phyloP scores from a whole-genome alignment of 1,140 invertebrate species.

The Stegodyphus dumicola region DNA sequence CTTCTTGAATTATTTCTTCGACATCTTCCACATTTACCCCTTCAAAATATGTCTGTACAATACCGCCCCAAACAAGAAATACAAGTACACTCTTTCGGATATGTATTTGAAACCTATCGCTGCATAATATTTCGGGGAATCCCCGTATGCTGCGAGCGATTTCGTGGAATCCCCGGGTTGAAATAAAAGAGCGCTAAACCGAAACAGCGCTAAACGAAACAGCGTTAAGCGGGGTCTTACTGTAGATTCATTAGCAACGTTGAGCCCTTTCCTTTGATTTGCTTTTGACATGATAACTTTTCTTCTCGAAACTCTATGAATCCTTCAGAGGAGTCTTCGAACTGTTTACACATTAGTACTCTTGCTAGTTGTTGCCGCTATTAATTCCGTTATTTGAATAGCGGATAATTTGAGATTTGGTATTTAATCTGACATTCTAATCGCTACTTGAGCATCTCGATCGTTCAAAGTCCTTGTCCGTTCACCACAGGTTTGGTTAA shows the following conservation, averaged over 20 bases:
- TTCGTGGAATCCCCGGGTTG: too few relatives aligned
- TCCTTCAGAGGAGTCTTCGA: background rate
- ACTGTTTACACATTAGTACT: background rate
- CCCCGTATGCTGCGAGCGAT: too few relatives aligned
- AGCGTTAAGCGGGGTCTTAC: too few relatives aligned
- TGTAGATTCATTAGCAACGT: background rate
- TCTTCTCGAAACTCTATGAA: background rate
- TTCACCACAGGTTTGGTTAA: background rate
- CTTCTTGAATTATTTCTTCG: too few relatives aligned
- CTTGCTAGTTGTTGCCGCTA: background rate
- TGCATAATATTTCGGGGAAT: too few relatives aligned
- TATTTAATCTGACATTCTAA: background rate
- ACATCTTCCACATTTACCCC: too few relatives aligned
- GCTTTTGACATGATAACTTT: background rate
- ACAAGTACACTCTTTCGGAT: too few relatives aligned
- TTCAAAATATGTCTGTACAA: too few relatives aligned
- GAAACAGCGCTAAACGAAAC: too few relatives aligned
- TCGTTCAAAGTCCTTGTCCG: background rate
- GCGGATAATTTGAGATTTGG: background rate
- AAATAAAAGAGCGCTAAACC: too few relatives aligned
- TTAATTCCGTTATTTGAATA: background rate
- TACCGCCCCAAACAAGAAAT: too few relatives aligned
- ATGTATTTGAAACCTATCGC: too few relatives aligned
- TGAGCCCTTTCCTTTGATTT: background rate
- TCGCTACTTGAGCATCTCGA: background rate